Percentiles rank a stretch among this genome's conserved stretches.
Evolutionary conservation across 30 jellyfish, hydroid and myxozoan species (phyloP).

Genomic region (Pseudorhiza aurosa): DNA sequence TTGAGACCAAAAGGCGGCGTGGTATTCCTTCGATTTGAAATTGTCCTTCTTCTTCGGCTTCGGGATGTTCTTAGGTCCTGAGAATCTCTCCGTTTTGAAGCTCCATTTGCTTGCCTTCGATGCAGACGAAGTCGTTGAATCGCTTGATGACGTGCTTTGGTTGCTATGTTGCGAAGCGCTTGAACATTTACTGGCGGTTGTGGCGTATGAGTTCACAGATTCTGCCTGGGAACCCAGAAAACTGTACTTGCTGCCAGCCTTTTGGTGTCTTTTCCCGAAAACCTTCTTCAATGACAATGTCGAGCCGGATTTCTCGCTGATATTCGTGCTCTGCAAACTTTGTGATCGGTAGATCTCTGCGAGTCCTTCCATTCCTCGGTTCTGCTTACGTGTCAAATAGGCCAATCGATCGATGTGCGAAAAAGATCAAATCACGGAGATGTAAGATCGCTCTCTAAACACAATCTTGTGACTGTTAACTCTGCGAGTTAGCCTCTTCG

Average conservation of each 20-base stretch:
- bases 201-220: constrained; percentile 45
- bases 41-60: constrained; percentile 9
- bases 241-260: constrained; percentile 20
- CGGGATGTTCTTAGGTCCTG: constrained; percentile 46
- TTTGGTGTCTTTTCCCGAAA: constrained; percentile 34
- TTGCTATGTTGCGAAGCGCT: constrained; percentile 19
- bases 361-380: constrained; percentile 49
- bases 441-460: no score
- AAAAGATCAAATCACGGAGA: no score
- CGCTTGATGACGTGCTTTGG: constrained; percentile 3
- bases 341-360: constrained; percentile 61
- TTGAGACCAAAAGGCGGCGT: constrained; percentile 43
- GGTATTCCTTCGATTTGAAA: constrained; percentile 19
- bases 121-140: constrained; percentile 19
- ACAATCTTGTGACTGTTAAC: no score
- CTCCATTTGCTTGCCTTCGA: constrained; percentile 56
- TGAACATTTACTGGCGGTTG: constrained; percentile 20
- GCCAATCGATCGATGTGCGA: no score
- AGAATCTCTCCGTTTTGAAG: constrained; percentile 46
- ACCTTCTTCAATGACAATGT: constrained; percentile 58
- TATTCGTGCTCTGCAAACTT: constrained; percentile 49
- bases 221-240: constrained; percentile 53
- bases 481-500: no score
- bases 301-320: constrained; percentile 42
- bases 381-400: constrained; percentile 18